Evolutionary conservation across 2,113 vertebrate species (phyloP).

Genomic region (Fulmarus glacialis): DNA sequence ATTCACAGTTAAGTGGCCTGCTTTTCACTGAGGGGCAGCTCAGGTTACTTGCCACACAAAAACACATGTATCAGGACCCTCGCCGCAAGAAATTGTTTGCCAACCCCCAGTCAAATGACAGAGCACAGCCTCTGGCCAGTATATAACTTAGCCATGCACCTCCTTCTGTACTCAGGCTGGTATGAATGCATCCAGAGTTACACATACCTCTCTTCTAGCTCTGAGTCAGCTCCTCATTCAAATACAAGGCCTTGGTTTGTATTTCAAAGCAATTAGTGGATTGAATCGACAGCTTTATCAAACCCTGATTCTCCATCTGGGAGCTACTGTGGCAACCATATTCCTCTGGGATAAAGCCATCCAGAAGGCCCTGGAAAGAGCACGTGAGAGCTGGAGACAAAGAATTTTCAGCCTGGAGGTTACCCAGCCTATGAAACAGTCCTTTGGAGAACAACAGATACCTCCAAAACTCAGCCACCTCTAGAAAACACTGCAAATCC

Average conservation of each 20-base stretch:
- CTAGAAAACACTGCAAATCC: not conserved
- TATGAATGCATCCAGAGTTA: not conserved
- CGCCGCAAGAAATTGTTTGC: not conserved
- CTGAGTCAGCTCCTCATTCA: not conserved
- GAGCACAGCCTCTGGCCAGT: not conserved
- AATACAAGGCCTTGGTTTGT: not conserved
- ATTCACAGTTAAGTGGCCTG: not conserved
- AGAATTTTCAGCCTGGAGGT: not conserved
- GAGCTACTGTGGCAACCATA: not conserved
- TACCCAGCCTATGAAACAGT: not conserved
- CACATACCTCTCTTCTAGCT: not conserved
- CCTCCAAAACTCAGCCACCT: not conserved
- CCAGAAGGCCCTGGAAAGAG: not conserved
- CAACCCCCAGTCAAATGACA: not conserved
- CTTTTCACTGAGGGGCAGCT: not conserved
- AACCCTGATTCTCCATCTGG: not conserved
- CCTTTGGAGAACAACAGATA: not conserved
- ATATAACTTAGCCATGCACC: not conserved
- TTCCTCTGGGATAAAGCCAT: not conserved
- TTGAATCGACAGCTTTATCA: not conserved
- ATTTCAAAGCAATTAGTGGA: slow-evolving; percentile 4
- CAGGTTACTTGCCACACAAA: not conserved
- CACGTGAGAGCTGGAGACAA: not conserved
- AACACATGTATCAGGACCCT: not conserved
- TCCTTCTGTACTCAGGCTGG: not conserved